These are phyloP conservation scores for Sitobion miscanthi DNA, from an alignment of 1,140 invertebrate species.

Conservation along the genomic window DNA sequence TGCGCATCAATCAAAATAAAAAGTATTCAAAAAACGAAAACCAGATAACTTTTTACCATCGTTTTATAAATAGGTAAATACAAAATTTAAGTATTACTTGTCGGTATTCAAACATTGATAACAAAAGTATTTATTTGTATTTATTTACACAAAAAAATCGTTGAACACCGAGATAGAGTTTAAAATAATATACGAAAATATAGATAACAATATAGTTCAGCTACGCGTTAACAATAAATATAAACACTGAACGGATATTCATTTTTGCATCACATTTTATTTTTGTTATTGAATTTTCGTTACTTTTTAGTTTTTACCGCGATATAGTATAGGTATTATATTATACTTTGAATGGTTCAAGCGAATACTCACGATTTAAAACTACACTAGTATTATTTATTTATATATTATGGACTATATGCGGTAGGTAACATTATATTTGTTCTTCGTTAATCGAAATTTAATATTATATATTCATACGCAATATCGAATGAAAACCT, in stretches of 20 bases:
- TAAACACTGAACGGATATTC: neutral
- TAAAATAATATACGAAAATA: neutral
- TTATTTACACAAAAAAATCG: neutral
- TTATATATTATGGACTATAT: too few species aligned
- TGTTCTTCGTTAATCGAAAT: neutral
- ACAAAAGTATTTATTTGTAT: neutral
- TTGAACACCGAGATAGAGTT: neutral
- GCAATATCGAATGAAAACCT: neutral
- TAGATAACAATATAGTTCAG: neutral
- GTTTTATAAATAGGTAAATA: neutral
- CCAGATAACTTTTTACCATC: neutral
- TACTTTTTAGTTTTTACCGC: neutral
- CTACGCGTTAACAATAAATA: neutral
- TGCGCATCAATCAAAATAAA: too few species aligned
- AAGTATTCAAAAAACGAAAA: too few species aligned
- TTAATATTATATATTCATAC: neutral
- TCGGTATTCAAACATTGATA: neutral
- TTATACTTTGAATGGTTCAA: neutral
- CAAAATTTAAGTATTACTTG: neutral
- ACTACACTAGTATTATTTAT: neutral
- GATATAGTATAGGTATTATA: neutral
- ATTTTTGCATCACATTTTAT: too few species aligned
- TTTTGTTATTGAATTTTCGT: neutral
- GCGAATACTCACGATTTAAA: neutral
- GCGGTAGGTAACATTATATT: neutral